phyloP scores from a whole-genome alignment of 1,140 invertebrate genomes.

The Zaprionus vittiger region DNA sequence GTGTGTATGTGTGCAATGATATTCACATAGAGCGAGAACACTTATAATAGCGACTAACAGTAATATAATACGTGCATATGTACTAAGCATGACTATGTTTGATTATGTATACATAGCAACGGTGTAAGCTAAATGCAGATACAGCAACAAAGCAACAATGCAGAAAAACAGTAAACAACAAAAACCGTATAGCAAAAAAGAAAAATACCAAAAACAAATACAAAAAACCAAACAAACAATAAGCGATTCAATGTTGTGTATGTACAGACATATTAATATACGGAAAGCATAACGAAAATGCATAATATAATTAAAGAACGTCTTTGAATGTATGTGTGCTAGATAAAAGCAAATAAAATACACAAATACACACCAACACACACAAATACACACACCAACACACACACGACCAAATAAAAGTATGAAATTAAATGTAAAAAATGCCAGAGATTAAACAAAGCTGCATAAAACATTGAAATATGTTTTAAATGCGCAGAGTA shows the following conservation, averaged over 20 bases:
- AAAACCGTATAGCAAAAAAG: slow-evolving; percentile 5
- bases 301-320: slow-evolving; percentile 60
- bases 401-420: slow-evolving; percentile 54
- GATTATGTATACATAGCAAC: slow-evolving; percentile 77
- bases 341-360: slow-evolving; percentile 58
- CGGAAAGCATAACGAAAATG: slow-evolving; percentile 33
- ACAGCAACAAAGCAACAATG: neutral
- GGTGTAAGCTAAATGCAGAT: slow-evolving; percentile 63
- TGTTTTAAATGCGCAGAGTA: slow-evolving; percentile 52
- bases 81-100: slow-evolving; percentile 75
- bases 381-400: slow-evolving; percentile 8
- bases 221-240: slow-evolving; percentile 48
- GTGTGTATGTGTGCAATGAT: neutral
- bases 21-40: slow-evolving; percentile 26
- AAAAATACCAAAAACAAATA: neutral
- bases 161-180: slow-evolving; percentile 48
- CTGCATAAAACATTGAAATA: slow-evolving; percentile 41
- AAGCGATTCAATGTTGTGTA: slow-evolving; percentile 82
- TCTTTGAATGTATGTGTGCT: slow-evolving; percentile 61
- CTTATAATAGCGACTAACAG: slow-evolving; percentile 41
- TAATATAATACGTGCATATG: slow-evolving; percentile 47
- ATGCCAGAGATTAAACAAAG: slow-evolving; percentile 50
- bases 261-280: slow-evolving; percentile 76
- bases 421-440: slow-evolving; percentile 63
- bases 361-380: slow-evolving; percentile 24